Base-by-base conservation (phyloP, 2,113 vertebrate species). In the Mustelus asterias region DNA sequence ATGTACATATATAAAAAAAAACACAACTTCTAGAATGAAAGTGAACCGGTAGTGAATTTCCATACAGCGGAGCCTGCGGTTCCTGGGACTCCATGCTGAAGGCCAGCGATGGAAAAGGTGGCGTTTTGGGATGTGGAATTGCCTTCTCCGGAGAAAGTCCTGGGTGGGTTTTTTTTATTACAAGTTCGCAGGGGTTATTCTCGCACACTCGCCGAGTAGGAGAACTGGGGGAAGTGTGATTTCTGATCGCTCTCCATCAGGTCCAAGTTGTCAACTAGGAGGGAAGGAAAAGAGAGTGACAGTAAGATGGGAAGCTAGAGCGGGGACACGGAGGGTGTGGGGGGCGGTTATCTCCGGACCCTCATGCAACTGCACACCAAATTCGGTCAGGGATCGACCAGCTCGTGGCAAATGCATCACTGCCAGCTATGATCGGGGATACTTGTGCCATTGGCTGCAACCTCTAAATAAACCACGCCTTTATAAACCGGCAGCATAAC, bases 181-280 rank as follows among this genome's bases (percentile, higher is more conserved):
- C 65, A 67, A 37, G 20, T n/a, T 22, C n/a, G 89, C 86, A 22
- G 89, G 16, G 26, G 16, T 98, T 98, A 99, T 97, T 99, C 98
- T 70, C 98, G 98, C 96, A 99, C 98, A 97, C 98, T 98, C 97
- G 99, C 99, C 0, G 99, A 99, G 97, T 99, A 99, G 96, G 99
- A 99, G 97, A 99, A 99, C 97, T 99, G 99, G 69, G 99, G 99
- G 97, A 99, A 99, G 97, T 99, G 99, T 1, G 98, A 98, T 95
- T 98, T 98, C 97, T 98, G 98, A 96, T 98, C 98, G 0, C 98
- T 96, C 54, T 99, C 98, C 80, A 98, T 98, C 0, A 97, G 96
- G 96, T 98, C 98, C 97, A 99, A 96, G 97, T 97, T 98, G 97
- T 98, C 99, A 96, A 98, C 99, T 99, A 98, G 0, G 67, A 96